A percentile compares a stretch with the other conserved stretches of the same genome.
These are phyloP conservation scores for Heliconius hortense DNA, from an alignment of 2,888 invertebrate species.

Conservation along the genomic window DNA sequence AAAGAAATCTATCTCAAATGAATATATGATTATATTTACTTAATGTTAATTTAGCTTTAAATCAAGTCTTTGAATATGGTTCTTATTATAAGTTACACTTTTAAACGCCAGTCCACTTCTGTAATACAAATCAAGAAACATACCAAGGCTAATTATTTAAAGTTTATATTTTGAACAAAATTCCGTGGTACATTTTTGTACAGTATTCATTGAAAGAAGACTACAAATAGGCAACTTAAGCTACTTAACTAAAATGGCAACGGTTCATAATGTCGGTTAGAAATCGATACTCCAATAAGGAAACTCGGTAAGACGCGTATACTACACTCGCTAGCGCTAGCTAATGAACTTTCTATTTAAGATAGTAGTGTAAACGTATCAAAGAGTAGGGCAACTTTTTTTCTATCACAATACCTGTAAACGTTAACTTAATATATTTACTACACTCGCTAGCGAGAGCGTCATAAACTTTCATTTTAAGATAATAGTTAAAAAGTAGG, in stretches of 20 bases:
- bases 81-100: constrained; percentile 41
- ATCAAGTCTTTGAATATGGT: neutral
- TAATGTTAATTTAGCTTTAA: neutral
- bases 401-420: neutral
- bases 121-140: neutral
- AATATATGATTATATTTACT: neutral
- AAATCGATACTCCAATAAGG: constrained; percentile 45
- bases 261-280: constrained; percentile 50
- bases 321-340: constrained; percentile 9
- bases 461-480: neutral
- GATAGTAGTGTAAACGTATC: neutral
- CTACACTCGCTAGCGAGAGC: neutral
- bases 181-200: neutral
- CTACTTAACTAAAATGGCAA: constrained; percentile 69
- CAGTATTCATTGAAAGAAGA: constrained; percentile 24
- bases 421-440: neutral
- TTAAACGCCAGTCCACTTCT: constrained; percentile 41
- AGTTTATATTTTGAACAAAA: neutral
- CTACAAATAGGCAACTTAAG: constrained; percentile 48
- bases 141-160: neutral
- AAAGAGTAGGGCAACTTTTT: neutral
- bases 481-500: neutral
- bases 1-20: no score
- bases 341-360: constrained; percentile 10
- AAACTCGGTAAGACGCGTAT: neutral